Base-by-base conservation (phyloP, 92 coral and sea anemone species). In the Paragorgia papillata region DNA sequence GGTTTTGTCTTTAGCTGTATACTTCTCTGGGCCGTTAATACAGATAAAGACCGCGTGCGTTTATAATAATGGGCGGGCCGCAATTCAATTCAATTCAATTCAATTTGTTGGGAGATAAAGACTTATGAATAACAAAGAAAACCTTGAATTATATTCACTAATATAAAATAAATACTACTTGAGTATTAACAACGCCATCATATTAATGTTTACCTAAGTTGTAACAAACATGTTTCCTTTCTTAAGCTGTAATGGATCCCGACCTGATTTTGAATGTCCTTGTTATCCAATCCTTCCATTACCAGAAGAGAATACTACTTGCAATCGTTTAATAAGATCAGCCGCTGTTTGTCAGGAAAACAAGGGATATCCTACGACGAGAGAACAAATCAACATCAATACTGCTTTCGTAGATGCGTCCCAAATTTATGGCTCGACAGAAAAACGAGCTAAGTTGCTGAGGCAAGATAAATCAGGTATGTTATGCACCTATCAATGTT, bases 271-370 rank as follows among this genome's bases (percentile, higher is more conserved):
- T 31, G 33, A 19, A 4, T 22, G 30, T 53, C 78, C 78, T 7
- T 71, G 78, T 18, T 71, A 30, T 34, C 78, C 78, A 55, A 71
- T 71, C 35, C 32, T 71, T 32, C 78, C 78, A 56, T 6, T n/a
- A 2, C 19, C 40, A 0, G 32, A 33, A 1, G 24, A 34, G 15
- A 30, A 21, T 35, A 30, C 28, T 35, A 12, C n/a, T 9, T 71
- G 78, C 31, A 71, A 53, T 26, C 33, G 78, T 8, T 20, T 71
- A 1, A 55, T 58, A 9, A 53, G 78, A 39, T 71, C 78, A 8
- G 78, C 78, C 0, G 78, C 78, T 30, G 78, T 53, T 32, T 71
- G 78, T 55, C 78, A 55, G 17, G 25, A 54, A n/a, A 44, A 56
- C 17, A 4, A 4, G 15, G 58, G 59, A 7, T 27, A 68, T 29